Base-by-base conservation (phyloP, 2,888 invertebrate species). In the Lampropteryx suffumata region DNA sequence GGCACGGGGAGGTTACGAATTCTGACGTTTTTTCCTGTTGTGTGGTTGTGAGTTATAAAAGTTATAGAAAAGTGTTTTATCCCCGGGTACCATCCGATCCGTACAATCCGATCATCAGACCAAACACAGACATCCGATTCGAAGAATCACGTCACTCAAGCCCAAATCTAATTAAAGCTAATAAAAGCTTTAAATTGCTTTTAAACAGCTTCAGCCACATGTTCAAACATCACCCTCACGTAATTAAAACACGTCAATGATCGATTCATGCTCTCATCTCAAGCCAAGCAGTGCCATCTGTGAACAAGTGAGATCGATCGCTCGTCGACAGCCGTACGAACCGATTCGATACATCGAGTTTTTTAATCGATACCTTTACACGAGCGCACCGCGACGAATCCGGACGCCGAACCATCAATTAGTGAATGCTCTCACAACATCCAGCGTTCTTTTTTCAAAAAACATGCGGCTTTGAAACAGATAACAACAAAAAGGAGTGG, bases 371-470 rank as follows among this genome's bases (percentile, higher is more conserved):
- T 72, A 71, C 66, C 61, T 63, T 68, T 65, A 65, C 67, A 74
- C 73, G 73, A 73, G 70, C 65, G 69, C 75, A 75, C 71, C 81
- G 75, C 69, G 71, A 66, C 81, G 74, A 81, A 82, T 81, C 59
- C 68, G 65, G 65, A 73, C 65, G 63, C 68, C 76, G 75, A 71
- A 69, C 73, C 73, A 77, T 84, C 86, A 86, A 87, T 87, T 85
- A 87, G 85, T 82, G 75, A 84, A 78, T 76, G 77, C 81, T 83
- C 82, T 82, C 78, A 81, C 79, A 79, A 71, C 73, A 71, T 69
- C 70, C 69, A 54, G 44, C 71, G 67, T 67, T 76, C 75, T 76
- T 81, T 79, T 77, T 75, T 72, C 71, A 76, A 70, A 71, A 79
- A 77, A 83, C 83, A 79, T 72, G 79, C 80, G 78, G 81, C 73